Evolutionary conservation across 2,797 vertebrate species (phyloP).

Genomic region (Liasis olivaceus): DNA sequence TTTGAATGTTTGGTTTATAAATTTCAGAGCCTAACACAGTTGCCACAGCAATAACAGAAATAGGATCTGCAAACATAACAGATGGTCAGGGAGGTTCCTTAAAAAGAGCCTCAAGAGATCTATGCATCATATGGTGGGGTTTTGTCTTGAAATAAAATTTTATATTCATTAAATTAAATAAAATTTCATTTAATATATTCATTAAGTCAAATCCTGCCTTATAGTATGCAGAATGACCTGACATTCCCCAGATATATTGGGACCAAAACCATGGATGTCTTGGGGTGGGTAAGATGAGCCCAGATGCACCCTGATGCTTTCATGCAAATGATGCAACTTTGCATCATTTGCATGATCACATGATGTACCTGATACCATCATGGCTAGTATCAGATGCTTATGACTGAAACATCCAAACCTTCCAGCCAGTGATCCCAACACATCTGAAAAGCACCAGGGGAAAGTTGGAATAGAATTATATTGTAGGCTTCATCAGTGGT

Average conservation of each 20-base stretch:
- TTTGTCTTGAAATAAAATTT: constrained; percentile 28
- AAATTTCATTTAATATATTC: neutral
- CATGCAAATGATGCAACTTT: too few species aligned
- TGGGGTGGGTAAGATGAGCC: neutral
- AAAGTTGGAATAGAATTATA: neutral
- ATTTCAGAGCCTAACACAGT: constrained; percentile 51
- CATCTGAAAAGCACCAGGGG: neutral
- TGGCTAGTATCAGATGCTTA: neutral
- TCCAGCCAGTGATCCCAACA: neutral
- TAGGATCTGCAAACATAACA: constrained; percentile 26
- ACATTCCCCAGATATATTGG: neutral
- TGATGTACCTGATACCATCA: neutral
- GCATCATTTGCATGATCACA: neutral
- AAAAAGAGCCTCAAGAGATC: constrained; percentile 28
- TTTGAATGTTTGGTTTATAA: constrained; percentile 60
- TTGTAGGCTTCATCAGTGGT: too few species aligned
- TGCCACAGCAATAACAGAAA: constrained; percentile 43
- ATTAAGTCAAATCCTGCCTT: neutral
- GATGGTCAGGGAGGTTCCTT: constrained; percentile 43
- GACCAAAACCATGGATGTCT: neutral
- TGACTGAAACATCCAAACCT: neutral
- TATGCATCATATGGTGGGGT: constrained; percentile 19
- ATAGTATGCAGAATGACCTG: neutral
- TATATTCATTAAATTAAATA: neutral
- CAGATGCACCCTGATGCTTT: neutral